Base-by-base conservation (phyloP, 2,888 invertebrate genomes). In the Cephalotes varians region DNA sequence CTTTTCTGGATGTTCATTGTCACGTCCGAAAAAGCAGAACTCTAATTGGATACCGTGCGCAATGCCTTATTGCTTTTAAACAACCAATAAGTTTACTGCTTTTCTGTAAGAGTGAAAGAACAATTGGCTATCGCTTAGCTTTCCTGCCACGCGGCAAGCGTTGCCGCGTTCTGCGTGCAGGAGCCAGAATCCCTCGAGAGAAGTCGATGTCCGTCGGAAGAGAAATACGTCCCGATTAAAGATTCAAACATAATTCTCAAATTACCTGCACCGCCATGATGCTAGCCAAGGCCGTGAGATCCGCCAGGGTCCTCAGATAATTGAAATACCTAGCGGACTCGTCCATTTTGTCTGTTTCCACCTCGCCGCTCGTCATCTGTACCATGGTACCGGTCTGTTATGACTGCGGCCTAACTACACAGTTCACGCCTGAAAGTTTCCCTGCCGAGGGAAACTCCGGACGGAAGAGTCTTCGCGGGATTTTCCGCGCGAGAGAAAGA, bases 251-350 rank as follows among this genome's bases (percentile, higher is more conserved):
- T 49, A 83, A 73, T 60, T 12, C 28, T 40, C 12, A 71, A 64
- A 74, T 69, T 93, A 93, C 93, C 93, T 93, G 93, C 64, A 93
- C 88, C 15, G 92, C 93, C 85, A 93, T 86, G 71, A 93, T 92
- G 83, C 93, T 92, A 40, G 93, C 93, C 90, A 93, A 90, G 77
- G 92, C 93, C 5, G 92, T 90, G 62, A 93, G 88, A 81, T 93
- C 93, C 67, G 93, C 93, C 67, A 93, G 86, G 25, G 93, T 92
- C 85, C 88, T 90, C 71, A 93, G 85, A 84, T 92, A 92, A 82
- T 87, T 90, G 65, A 92, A 89, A 82, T 91, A 91, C 83, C 91
- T 93, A 18, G 87, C 85, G 76, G 90, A 82, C 47, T 92, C 91
- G 81, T 92, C 91, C 87, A 92, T 87, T 76, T 85, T 91, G 34